phyloP scores from a whole-genome alignment of 2,113 vertebrate genomes.

The Entelurus aequoreus region DNA sequence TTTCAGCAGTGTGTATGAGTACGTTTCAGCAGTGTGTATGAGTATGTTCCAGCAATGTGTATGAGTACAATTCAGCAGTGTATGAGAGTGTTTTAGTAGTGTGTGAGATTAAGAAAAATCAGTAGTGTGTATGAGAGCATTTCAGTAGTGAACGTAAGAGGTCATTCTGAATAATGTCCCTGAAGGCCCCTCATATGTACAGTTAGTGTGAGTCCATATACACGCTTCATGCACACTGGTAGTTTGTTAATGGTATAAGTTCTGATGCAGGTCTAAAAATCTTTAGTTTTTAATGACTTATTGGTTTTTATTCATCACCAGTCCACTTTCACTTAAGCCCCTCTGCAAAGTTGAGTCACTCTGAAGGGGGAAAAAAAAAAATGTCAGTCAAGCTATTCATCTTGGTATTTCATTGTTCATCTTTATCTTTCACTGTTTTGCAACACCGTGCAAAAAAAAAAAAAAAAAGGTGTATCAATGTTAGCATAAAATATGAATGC shows the following conservation, averaged over 20 bases:
- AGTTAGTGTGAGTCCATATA: not conserved
- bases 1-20: too few relatives aligned
- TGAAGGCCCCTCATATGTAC: too few relatives aligned
- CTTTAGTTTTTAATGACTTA: conserved; percentile 24
- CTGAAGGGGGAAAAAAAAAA: not conserved
- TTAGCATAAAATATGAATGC: conserved; percentile 1
- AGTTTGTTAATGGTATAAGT: conserved; percentile 25
- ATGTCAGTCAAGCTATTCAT: conserved; percentile 15
- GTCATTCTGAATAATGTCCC: too few relatives aligned
- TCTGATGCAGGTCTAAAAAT: conserved; percentile 28
- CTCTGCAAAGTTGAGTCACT: conserved; percentile 19
- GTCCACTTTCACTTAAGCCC: conserved; percentile 13
- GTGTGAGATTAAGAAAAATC: too few relatives aligned
- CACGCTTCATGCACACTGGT: conserved; percentile 20
- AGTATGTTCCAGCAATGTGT: too few relatives aligned
- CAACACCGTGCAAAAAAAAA: conserved; percentile 15
- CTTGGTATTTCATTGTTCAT: conserved; percentile 13
- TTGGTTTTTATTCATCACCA: conserved; percentile 30
- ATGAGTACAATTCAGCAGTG: too few relatives aligned
- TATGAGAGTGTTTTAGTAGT: too few relatives aligned
- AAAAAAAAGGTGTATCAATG: not conserved
- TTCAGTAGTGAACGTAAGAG: too few relatives aligned
- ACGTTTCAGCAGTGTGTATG: too few relatives aligned
- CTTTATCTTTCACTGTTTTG: conserved; percentile 12
- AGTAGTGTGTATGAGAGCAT: too few relatives aligned